A percentile compares a stretch with the other conserved stretches of the same genome.
Evolutionary conservation across 2,113 vertebrate genomes (phyloP).

Genomic region (Anser brachyrhynchus): DNA sequence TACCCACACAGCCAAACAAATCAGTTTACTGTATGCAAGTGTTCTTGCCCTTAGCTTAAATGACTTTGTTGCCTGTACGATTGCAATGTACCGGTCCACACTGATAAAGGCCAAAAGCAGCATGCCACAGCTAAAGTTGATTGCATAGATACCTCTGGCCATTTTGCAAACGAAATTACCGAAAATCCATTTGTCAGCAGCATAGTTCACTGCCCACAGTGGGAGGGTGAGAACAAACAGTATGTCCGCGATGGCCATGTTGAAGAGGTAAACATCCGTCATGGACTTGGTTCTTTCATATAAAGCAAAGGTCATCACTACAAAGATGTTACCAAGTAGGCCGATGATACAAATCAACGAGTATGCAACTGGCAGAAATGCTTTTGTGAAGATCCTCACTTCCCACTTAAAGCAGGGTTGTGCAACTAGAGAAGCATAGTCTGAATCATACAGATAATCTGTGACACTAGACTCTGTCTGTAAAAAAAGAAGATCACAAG

Average conservation of each 20-base stretch:
- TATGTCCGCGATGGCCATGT: conserved; percentile 91
- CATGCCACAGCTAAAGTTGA: conserved; percentile 93
- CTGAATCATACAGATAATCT: neutral
- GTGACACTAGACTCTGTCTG: neutral
- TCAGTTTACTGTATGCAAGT: conserved; percentile 68
- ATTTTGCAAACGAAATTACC: conserved; percentile 83
- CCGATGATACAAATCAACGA: conserved; percentile 84
- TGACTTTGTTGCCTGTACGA: conserved; percentile 88
- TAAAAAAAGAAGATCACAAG: neutral
- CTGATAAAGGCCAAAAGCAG: conserved; percentile 90
- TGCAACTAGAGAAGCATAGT: neutral
- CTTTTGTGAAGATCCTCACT: conserved; percentile 68
- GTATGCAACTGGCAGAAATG: conserved; percentile 75
- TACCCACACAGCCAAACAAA: conserved; percentile 82
- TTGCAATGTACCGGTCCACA: conserved; percentile 89
- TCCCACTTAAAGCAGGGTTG: conserved; percentile 41
- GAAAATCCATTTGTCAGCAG: conserved; percentile 77
- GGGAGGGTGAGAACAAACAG: conserved; percentile 88
- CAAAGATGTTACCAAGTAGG: conserved; percentile 87
- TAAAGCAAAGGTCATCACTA: conserved; percentile 86
- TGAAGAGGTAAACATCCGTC: conserved; percentile 91
- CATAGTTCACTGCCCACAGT: conserved; percentile 82
- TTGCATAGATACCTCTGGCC: conserved; percentile 81
- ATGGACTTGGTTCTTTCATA: conserved; percentile 88
- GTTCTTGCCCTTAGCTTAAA: conserved; percentile 80